Evolutionary conservation across 2,888 invertebrate species (phyloP).

Genomic region (Hecatera dysodea): DNA sequence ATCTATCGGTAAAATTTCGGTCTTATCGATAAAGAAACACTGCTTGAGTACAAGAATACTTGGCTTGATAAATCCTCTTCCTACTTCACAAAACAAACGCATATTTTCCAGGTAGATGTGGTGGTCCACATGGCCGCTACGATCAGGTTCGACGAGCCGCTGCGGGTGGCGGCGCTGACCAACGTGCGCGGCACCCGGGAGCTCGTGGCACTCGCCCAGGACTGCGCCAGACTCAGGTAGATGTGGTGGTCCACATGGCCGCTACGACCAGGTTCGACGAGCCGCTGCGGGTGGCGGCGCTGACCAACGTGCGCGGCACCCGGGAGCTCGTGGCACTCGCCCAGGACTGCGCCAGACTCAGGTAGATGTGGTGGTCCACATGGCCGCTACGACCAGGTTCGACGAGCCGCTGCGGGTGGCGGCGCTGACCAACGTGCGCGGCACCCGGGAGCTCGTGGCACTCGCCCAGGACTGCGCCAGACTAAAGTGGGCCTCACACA

Average conservation of each 20-base stretch:
- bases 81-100: too few species aligned
- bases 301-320: slow-evolving; percentile 66
- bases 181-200: slow-evolving; percentile 57
- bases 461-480: slow-evolving; percentile 38
- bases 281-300: slow-evolving; percentile 81
- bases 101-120: slow-evolving; percentile 80
- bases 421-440: slow-evolving; percentile 70
- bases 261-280: slow-evolving; percentile 90
- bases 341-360: slow-evolving; percentile 61
- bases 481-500: slow-evolving; percentile 19
- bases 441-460: slow-evolving; percentile 45
- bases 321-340: slow-evolving; percentile 43
- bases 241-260: slow-evolving; percentile 89
- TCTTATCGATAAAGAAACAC: too few species aligned
- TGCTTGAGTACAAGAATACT: too few species aligned
- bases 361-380: slow-evolving; percentile 88
- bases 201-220: slow-evolving; percentile 32
- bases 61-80: too few species aligned
- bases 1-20: not conserved
- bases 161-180: slow-evolving; percentile 81
- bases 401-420: slow-evolving; percentile 86
- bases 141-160: slow-evolving; percentile 87
- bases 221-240: slow-evolving; percentile 34
- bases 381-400: slow-evolving; percentile 89
- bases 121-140: slow-evolving; percentile 90